Evolutionary conservation across 2,113 vertebrate species (phyloP).

Genomic region (Oncorhynchus kisutch): DNA sequence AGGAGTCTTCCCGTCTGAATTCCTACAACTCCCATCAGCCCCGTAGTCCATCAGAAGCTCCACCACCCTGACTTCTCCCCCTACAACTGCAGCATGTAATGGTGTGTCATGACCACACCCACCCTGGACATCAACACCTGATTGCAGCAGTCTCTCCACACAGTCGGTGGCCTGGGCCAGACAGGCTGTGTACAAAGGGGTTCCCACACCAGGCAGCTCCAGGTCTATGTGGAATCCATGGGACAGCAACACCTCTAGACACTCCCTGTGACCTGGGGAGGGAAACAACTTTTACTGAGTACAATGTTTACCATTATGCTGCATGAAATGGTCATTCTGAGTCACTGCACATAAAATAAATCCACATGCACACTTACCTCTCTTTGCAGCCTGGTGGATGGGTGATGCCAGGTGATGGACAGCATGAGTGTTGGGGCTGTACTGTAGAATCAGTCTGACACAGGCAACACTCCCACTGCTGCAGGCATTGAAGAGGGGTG

Average conservation of each 20-base stretch:
- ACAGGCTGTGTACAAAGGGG: constrained; percentile 84
- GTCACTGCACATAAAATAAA: constrained; percentile 1
- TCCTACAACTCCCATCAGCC: constrained; percentile 76
- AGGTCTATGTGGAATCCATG: constrained; percentile 79
- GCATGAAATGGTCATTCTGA: not conserved
- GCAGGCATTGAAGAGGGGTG: constrained; percentile 87
- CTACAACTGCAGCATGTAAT: constrained; percentile 79
- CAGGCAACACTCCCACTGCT: constrained; percentile 82
- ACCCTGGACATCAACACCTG: constrained; percentile 79
- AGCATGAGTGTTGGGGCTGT: constrained; percentile 65
- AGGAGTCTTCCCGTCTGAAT: constrained; percentile 80
- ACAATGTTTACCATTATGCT: not conserved
- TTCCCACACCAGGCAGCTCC: constrained; percentile 77
- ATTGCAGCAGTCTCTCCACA: constrained; percentile 81
- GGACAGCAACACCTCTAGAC: constrained; percentile 86
- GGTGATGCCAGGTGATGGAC: constrained; percentile 75
- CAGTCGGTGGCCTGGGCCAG: constrained; percentile 74
- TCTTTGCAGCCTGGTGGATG: constrained; percentile 82
- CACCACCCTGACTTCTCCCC: constrained; percentile 68
- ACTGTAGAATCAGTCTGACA: constrained; percentile 79
- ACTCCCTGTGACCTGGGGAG: constrained; percentile 82
- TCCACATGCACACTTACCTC: constrained; percentile 65
- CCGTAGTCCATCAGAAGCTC: constrained; percentile 84
- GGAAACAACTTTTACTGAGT: not conserved
- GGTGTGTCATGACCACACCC: constrained; percentile 81